Conservation (phyloP, 2,113 vertebrate species). For the Suncus etruscus region DNA sequence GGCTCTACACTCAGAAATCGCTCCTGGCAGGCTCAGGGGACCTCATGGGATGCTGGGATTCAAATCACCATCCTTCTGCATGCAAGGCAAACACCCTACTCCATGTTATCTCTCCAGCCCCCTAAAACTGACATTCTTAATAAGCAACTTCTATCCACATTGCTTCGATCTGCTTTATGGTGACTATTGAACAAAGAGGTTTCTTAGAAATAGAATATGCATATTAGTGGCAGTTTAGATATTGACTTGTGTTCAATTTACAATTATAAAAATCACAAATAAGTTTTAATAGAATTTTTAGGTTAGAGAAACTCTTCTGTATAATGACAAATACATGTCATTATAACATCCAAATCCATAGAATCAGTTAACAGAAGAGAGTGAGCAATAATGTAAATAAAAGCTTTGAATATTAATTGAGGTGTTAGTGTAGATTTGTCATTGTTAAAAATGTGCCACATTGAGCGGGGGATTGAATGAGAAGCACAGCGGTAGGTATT, state of each 20-base stretch:
- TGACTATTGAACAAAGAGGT: constrained; percentile 3
- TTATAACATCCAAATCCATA: constrained; percentile 1
- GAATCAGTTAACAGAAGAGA: background rate
- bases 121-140: constrained; percentile 56
- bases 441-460: background rate
- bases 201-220: constrained; percentile 53
- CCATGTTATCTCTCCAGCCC: no score
- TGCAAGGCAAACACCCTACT: no score
- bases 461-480: no score
- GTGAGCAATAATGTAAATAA: background rate
- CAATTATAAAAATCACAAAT: background rate
- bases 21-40: no score
- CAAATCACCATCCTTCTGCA: no score
- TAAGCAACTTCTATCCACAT: constrained; percentile 17
- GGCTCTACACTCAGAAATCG: no score
- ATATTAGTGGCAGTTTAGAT: constrained; percentile 15
- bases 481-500: no score
- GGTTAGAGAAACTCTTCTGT: constrained; percentile 6
- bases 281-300: constrained; percentile 40
- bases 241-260: constrained; percentile 10
- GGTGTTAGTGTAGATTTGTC: background rate
- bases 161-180: constrained; percentile 49
- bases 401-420: background rate
- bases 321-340: background rate
- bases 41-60: no score